Conservation (phyloP, 2,888 invertebrate species). For the Tetranychus truncatus region DNA sequence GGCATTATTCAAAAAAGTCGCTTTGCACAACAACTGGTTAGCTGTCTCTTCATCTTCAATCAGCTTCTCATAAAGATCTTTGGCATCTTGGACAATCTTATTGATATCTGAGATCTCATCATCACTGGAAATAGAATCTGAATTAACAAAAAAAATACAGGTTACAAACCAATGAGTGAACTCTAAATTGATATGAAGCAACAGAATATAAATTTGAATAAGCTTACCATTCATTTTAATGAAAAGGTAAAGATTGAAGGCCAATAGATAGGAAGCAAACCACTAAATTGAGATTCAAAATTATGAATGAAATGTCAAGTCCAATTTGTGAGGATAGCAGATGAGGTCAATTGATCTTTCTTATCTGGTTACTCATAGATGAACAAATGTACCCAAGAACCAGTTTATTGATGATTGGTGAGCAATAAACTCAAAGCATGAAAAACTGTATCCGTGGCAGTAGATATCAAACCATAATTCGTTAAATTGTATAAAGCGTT, state of each 20-base stretch:
- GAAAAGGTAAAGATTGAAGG: no score
- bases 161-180: neutral
- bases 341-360: neutral
- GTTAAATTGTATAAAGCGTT: neutral
- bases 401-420: neutral
- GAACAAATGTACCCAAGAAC: neutral
- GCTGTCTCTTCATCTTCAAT: neutral
- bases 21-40: neutral
- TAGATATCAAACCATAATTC: neutral
- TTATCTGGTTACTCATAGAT: neutral
- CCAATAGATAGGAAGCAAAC: no score
- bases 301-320: neutral
- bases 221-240: neutral
- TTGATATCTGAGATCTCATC: neutral
- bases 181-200: neutral
- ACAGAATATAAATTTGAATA: neutral
- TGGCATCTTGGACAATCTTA: neutral
- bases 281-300: no score
- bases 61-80: neutral
- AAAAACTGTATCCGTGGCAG: neutral
- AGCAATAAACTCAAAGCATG: no score
- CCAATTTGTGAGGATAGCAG: neutral
- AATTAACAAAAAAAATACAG: neutral
- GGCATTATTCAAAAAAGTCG: neutral
- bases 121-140: neutral